Base-by-base conservation (phyloP, 2,888 invertebrate species). In the Augochlorella aurata region DNA sequence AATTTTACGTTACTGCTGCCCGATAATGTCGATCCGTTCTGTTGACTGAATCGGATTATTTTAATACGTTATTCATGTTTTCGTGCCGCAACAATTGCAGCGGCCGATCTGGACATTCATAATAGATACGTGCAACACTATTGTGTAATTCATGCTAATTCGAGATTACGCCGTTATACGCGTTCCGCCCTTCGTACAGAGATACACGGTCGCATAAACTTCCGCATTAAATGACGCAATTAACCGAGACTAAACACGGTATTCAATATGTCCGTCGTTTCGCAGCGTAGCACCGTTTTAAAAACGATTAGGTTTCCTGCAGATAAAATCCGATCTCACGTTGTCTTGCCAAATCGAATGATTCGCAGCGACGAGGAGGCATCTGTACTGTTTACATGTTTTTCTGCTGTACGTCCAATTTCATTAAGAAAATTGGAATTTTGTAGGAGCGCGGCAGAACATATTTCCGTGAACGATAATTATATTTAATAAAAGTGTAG, bases 71-170 rank as follows among this genome's bases (percentile, higher is more conserved):
- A 86, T 82, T 82, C 71, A 78, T 79, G 65, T 74, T 71, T 70
- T 76, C 67, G 65, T 14, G 24, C 73, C 67, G 73, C 54, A 81
- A 74, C 66, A 72, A 79, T 82, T 49, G 65, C 47, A 44, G 63
- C 38, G 72, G 58, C 50, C 74, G 66, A 74, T 77, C 21, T 21
- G 49, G 29, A 82, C 77, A 74, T 67, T 84, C 75, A 75, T 68
- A 84, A 74, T 77, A 86, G 78, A 79, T 80, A 71, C 69, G 18
- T 14, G 58, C 73, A 68, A 77, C 67, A 78, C 67, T 66, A 79
- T 75, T 73, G 70, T 71, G 69, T 84, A 82, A 85, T 85, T 85
- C 74, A 87, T 81, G 81, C 74, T 82, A 84, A 87, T 82, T 84
- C 77, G 82, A 84, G 80, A 85, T 82, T 85, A 82, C 67, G 58